Conservation (phyloP, 2,888 invertebrate species). For the Ormyrus labotus region DNA sequence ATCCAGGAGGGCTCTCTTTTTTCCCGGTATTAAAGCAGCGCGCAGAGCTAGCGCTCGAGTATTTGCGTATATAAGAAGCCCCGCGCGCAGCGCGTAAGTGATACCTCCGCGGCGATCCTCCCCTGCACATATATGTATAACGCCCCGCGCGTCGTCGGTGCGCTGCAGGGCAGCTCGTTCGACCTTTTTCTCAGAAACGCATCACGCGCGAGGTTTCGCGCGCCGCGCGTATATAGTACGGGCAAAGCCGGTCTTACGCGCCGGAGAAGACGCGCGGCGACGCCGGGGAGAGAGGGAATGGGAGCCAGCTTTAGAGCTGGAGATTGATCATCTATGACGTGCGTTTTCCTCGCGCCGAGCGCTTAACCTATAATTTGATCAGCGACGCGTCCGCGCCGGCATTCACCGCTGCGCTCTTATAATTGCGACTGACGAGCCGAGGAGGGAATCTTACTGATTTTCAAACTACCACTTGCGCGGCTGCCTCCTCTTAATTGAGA, state of each 20-base stretch:
- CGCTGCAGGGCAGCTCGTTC: not conserved
- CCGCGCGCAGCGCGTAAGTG: conserved; percentile 3
- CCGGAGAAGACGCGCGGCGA: no score
- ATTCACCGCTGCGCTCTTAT: not conserved
- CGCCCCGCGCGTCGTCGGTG: no score
- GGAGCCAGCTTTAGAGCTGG: not conserved
- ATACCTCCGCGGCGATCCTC: not conserved
- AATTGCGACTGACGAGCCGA: not conserved
- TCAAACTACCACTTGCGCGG: no score
- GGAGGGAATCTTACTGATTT: conserved; percentile 10
- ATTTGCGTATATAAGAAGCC: conserved; percentile 14
- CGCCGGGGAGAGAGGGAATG: no score
- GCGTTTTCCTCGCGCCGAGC: not conserved
- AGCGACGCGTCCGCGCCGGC: not conserved
- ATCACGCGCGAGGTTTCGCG: conserved; percentile 32
- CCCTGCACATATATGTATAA: no score
- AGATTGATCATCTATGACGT: conserved; percentile 43
- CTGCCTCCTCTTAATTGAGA: no score
- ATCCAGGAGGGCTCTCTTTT: conserved; percentile 55
- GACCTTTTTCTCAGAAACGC: conserved; percentile 34
- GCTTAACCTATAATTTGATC: conserved; percentile 35
- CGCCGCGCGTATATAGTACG: not conserved
- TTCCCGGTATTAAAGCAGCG: conserved; percentile 15
- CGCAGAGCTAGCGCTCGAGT: not conserved
- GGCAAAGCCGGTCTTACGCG: conserved; percentile 27